phyloP scores from a whole-genome alignment of 2,113 vertebrate genomes.

The Barnardius zonarius region DNA sequence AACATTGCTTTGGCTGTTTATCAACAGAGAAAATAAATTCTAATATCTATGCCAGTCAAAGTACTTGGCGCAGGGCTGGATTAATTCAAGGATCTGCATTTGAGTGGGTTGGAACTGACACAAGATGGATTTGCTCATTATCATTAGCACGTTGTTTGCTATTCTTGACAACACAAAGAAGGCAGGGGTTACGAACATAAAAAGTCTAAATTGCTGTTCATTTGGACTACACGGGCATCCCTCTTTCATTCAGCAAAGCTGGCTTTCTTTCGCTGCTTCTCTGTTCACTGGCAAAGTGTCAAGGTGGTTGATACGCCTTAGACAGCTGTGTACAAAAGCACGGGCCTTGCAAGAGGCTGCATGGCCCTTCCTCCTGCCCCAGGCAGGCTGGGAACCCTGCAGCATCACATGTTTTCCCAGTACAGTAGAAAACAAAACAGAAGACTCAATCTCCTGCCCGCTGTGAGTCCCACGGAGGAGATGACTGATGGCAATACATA shows the following conservation, averaged over 20 bases:
- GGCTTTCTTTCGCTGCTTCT: background rate
- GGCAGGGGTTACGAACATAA: background rate
- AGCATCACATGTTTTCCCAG: background rate
- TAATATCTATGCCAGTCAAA: constrained; percentile 18
- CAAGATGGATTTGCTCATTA: constrained; percentile 35
- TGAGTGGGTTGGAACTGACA: constrained; percentile 10
- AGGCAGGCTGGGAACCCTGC: background rate
- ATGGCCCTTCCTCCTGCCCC: background rate
- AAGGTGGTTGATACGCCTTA: background rate
- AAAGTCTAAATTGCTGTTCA: constrained; percentile 3
- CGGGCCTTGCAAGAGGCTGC: background rate
- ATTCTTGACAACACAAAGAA: constrained; percentile 35
- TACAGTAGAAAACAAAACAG: background rate
- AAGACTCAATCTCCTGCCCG: background rate
- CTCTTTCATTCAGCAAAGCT: background rate
- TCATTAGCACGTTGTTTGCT: constrained; percentile 44
- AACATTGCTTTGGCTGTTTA: constrained; percentile 28
- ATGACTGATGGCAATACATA: background rate
- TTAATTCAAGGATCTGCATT: background rate
- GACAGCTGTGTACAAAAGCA: background rate
- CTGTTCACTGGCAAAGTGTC: background rate
- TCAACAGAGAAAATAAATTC: constrained; percentile 19
- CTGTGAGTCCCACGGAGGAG: fast-evolving
- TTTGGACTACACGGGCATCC: background rate
- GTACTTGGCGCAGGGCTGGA: background rate